Conservation (phyloP, 2,888 invertebrate species). For the Muscina levida region DNA sequence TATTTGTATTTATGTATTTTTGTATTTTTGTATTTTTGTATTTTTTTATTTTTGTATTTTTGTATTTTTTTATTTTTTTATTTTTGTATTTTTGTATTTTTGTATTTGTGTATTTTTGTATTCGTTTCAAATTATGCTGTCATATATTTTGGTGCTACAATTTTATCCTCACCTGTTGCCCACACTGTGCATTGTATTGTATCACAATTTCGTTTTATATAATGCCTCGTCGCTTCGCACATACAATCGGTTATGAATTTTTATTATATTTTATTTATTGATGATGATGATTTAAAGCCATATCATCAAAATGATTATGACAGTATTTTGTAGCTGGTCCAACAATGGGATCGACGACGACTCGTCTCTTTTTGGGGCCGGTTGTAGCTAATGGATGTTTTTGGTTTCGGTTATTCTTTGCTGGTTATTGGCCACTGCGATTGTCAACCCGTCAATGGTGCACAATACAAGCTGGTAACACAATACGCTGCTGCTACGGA, state of each 20-base stretch:
- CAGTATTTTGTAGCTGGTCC: neutral
- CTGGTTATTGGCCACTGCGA: no score
- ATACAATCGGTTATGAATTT: conserved; percentile 27
- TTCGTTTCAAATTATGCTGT: no score
- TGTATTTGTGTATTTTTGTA: no score
- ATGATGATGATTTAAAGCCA: conserved; percentile 20
- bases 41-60: no score
- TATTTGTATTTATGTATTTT: no score
- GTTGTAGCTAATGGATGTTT: neutral
- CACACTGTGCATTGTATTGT: neutral
- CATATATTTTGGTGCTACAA: conserved; percentile 1
- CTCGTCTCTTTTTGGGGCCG: neutral
- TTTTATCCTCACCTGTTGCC: neutral
- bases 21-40: no score
- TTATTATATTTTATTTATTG: conserved; percentile 30
- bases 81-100: no score
- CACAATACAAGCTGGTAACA: no score
- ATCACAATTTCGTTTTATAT: no score
- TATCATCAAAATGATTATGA: conserved; percentile 24
- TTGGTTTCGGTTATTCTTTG: no score
- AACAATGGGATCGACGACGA: neutral
- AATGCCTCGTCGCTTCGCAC: neutral
- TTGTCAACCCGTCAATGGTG: no score
- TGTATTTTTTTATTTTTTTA: no score
- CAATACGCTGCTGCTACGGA: neutral